Evolutionary conservation across 2,797 vertebrate species (phyloP).

Genomic region (Urocyon cinereoargenteus): DNA sequence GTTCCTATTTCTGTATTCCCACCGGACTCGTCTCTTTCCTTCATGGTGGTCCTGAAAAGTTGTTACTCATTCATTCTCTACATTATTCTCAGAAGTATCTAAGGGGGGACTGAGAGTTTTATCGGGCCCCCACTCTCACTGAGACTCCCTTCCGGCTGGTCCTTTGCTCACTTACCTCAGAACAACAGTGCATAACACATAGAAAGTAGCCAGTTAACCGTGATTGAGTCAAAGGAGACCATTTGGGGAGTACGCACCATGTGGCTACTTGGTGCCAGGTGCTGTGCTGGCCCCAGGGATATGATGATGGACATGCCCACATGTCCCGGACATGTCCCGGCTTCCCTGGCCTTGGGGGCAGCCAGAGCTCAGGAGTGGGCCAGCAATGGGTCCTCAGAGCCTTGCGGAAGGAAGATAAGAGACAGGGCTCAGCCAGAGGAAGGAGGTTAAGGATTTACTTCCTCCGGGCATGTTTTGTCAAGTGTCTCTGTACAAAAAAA

Average conservation of each 20-base stretch:
- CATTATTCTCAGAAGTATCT: conserved; percentile 20
- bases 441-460: conserved; percentile 1
- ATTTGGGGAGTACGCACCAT: not conserved
- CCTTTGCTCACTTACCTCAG: not conserved
- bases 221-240: not conserved
- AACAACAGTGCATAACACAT: not conserved
- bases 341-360: not conserved
- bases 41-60: not conserved
- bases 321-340: not conserved
- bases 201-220: not conserved
- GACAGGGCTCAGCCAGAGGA: not conserved
- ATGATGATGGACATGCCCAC: not conserved
- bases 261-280: not conserved
- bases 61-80: not conserved
- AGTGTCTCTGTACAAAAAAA: not conserved
- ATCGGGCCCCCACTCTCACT: not conserved
- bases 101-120: not conserved
- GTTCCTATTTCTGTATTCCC: not conserved
- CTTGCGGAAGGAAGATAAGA: conserved; percentile 10
- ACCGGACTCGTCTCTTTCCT: not conserved
- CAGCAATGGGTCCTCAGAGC: not conserved
- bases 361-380: not conserved
- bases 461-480: not conserved
- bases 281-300: not conserved
- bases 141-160: not conserved